phyloP scores from a whole-genome alignment of 2,113 vertebrate species.

The Phocoena phocoena region DNA sequence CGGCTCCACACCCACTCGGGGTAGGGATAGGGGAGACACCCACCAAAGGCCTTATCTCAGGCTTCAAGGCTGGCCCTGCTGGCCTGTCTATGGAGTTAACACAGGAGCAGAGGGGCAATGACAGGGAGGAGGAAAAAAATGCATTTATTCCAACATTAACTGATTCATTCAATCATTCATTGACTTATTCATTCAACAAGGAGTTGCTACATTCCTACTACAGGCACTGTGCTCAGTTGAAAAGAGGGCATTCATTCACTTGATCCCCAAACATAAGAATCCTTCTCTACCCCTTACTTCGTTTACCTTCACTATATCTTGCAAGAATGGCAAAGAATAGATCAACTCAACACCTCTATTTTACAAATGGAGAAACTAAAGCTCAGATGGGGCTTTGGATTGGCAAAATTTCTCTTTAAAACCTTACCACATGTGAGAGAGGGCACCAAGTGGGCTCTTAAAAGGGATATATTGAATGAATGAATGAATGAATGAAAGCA shows the following conservation, averaged over 20 bases:
- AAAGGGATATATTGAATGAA: not conserved
- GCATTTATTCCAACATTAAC: not conserved
- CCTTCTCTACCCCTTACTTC: not conserved
- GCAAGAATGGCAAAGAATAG: not conserved
- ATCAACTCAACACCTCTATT: not conserved
- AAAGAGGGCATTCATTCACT: not conserved
- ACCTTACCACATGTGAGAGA: not conserved
- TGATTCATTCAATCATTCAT: not conserved
- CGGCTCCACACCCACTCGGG: not conserved
- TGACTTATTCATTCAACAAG: not conserved
- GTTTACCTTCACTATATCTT: not conserved
- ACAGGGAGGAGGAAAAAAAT: too few relatives aligned
- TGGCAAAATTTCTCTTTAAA: slow-evolving; percentile 37
- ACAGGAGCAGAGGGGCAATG: not conserved
- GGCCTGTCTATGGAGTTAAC: slow-evolving; percentile 11
- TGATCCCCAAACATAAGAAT: not conserved
- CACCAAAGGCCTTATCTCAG: slow-evolving; percentile 66
- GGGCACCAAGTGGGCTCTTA: not conserved
- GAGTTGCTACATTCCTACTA: not conserved
- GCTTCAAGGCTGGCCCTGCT: slow-evolving; percentile 18
- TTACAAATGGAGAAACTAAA: slow-evolving; percentile 2
- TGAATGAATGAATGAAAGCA: not conserved
- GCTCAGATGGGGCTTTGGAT: not conserved
- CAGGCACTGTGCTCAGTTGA: not conserved
- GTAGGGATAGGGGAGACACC: slow-evolving; percentile 10